Conservation (phyloP, 2,888 invertebrate genomes). For the Unio delphinus region DNA sequence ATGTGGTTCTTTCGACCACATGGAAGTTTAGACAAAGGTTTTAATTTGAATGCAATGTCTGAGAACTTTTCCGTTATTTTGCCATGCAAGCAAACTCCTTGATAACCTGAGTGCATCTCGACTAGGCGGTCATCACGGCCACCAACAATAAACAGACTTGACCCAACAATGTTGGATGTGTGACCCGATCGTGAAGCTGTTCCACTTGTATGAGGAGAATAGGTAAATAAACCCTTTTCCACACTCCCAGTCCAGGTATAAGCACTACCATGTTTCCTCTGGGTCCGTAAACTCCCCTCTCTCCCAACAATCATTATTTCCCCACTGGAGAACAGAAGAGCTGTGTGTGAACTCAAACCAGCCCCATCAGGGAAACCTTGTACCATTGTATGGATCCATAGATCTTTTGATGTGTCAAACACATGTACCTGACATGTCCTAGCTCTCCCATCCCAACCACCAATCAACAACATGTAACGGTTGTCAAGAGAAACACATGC, state of each 20-base stretch:
- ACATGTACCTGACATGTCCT: conserved; percentile 53
- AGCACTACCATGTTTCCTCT: conserved; percentile 64
- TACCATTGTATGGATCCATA: conserved; percentile 53
- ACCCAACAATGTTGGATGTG: conserved; percentile 55
- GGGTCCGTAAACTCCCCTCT: conserved; percentile 67
- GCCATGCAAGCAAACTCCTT: conserved; percentile 1
- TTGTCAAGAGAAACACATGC: conserved; percentile 59
- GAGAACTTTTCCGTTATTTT: conserved; percentile 25
- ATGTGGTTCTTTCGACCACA: conserved; percentile 67
- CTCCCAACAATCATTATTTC: conserved; percentile 67
- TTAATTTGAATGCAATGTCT: conserved; percentile 25
- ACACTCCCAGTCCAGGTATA: conserved; percentile 59
- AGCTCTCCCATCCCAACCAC: conserved; percentile 69
- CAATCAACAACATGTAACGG: conserved; percentile 66
- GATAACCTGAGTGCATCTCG: conserved; percentile 48
- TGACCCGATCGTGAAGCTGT: conserved; percentile 69
- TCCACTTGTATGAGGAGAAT: conserved; percentile 47
- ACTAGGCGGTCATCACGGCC: conserved; percentile 64
- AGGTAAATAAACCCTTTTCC: conserved; percentile 46
- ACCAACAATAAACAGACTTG: conserved; percentile 59
- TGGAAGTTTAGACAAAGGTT: conserved; percentile 58
- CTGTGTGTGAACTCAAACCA: conserved; percentile 69
- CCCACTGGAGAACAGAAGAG: conserved; percentile 50
- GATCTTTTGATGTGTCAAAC: conserved; percentile 58
- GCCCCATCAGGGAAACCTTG: conserved; percentile 66